A percentile compares a stretch with the other conserved stretches of the same genome.
These are phyloP conservation scores for Marisa cornuarietis DNA, from an alignment of 1,140 invertebrate genomes.

Conservation along the genomic window DNA sequence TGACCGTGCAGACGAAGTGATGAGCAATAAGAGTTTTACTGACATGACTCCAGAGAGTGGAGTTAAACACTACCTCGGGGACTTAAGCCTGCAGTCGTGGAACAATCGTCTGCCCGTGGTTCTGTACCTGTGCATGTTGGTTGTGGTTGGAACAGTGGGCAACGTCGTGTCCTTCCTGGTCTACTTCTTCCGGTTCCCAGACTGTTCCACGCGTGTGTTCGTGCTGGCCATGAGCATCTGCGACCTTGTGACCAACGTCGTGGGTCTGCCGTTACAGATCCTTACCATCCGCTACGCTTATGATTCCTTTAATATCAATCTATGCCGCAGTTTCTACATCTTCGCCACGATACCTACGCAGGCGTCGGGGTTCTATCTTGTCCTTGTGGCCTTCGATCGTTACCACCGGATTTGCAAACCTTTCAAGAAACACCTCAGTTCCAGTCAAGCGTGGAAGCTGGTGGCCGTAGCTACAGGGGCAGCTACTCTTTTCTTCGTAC, in stretches of 20 bases:
- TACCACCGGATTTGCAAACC: constrained; percentile 44
- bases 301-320: constrained; percentile 24
- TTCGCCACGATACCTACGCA: constrained; percentile 35
- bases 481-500: constrained; percentile 38
- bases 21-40: too few species aligned
- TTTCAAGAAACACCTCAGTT: constrained; percentile 34
- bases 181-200: constrained; percentile 34
- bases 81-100: not conserved
- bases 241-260: constrained; percentile 34
- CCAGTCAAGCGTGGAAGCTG: constrained; percentile 4
- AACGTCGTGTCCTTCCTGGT: constrained; percentile 39
- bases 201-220: constrained; percentile 34
- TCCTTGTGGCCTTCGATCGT: constrained; percentile 47
- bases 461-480: constrained; percentile 26
- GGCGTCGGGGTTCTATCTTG: constrained; percentile 45
- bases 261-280: constrained; percentile 46
- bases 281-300: constrained; percentile 44
- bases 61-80: not conserved
- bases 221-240: constrained; percentile 36
- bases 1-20: too few species aligned
- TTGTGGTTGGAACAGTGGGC: constrained; percentile 36
- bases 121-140: constrained; percentile 29
- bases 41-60: too few species aligned
- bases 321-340: constrained; percentile 44
- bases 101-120: constrained; percentile 26